Base-by-base conservation (phyloP, 2,797 vertebrate species). In the Pyrocephalus nanus region DNA sequence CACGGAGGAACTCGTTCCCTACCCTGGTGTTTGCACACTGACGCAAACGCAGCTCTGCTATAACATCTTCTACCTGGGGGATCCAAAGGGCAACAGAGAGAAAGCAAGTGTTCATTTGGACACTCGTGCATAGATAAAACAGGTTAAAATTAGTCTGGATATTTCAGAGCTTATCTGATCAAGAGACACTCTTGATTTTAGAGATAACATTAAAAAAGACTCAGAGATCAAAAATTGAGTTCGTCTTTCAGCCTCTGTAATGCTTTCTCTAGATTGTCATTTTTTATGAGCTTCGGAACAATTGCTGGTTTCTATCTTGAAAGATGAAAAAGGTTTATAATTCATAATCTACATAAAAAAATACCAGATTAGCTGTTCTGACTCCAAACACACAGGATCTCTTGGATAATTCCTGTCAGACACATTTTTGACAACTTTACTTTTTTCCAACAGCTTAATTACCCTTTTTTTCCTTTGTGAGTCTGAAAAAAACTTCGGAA, bases 1-100 rank as follows among this genome's bases (percentile, higher is more conserved):
- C 99, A 3, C 99, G 98, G 65, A 99, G 97, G 3, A 98, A 98
- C 40, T 97, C 97, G 5, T 99, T 99, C 34, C 99, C 99, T 87
- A 99, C 98, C 43, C 98, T 98, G 26, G 99, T 99, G 97, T 99
- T 91, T 17, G 99, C 99, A 13, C 99, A 99, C 95, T 99, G 99
- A 9, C 99, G 97, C 97, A 99, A 97, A 36, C 99, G 98, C 84
- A 99, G 98, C 96, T 99, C 99, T 0, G 99, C 99, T 15, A 99
- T 99, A 53, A 99, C 99, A 3, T 99, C 99, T 64, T 99, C 99
- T 91, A 99, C 99, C 99, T 99, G 97, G 6, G 25, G 26, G 40
- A 89, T 17, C 12, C 72, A 15, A 76, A 76, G n/a, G 20, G 82
- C 19, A 43, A 48, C 36, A 64, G 47, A 36, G 13, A 62, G 60